Evolutionary conservation across 2,113 vertebrate species (phyloP), one percentile per base, ranked within the genome.

Genomic region (Calidris pugnax): DNA sequence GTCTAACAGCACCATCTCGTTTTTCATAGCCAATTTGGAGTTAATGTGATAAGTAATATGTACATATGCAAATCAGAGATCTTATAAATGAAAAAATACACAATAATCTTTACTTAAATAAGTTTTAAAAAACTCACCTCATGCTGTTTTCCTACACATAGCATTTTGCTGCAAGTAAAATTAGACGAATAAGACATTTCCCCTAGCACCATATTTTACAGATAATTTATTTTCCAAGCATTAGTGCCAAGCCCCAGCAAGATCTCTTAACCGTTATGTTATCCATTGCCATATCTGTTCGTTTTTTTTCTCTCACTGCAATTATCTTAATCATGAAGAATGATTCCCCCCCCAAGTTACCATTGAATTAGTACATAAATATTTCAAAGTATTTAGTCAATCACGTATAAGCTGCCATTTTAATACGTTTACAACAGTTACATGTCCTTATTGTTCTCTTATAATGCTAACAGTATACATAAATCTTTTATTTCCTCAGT

Each of bases 1-100:
- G 91, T 96, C 92, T 90, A 97, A 96, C 37, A 89, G 23, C 23
- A 76, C 7, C 18, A 87, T 85, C 92, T 88, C 57, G 86, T 68
- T 91, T 94, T 92, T n/a, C 50, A 55, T 45, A 83, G 64, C 5
- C 19, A 91, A 81, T 93, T 89, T 93, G 73, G 68, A 41, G 33
- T 69, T 63, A 76, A 91, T 96, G 59, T 30, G 12, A 57, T 87
- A 86, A 95, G 76, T 90, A 93, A 63, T 63, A 94, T 32, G 35
- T 69, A 77, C 37, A 53, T 37, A 64, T 77, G 32, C 51, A 94
- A 94, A 96, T 91, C 33, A 82, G 56, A 80, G 30, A 4, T 90
- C 21, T 59, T 84, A 73, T 37, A 89, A 96, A 86, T 48, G 30
- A 93, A 95, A 90, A 86, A 84, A 83, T 56, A 22, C 3, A 15